These are phyloP conservation scores for Tinamus major DNA, from an alignment of 2,797 vertebrate species.

Conservation along the genomic window DNA sequence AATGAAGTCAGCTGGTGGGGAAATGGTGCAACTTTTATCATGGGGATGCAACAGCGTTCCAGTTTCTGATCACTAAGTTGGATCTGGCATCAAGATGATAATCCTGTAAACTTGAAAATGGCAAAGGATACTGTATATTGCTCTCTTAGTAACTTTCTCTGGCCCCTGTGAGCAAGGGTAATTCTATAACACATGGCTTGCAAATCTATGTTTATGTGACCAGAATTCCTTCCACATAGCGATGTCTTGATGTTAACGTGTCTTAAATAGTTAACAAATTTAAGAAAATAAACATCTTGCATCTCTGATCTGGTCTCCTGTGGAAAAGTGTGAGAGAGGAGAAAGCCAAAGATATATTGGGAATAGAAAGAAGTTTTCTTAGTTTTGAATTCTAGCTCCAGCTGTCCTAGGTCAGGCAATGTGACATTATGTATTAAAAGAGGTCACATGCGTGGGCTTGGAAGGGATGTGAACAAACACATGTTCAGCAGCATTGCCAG, in stretches of 20 bases:
- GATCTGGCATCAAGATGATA: neutral
- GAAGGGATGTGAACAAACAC: neutral
- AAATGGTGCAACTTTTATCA: neutral
- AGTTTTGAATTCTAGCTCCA: constrained; percentile 1
- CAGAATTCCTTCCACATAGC: neutral
- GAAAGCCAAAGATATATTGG: neutral
- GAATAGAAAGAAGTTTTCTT: neutral
- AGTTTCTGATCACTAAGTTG: neutral
- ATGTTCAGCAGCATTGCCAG: neutral
- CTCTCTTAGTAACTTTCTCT: neutral
- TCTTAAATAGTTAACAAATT: neutral
- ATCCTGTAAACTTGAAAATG: neutral
- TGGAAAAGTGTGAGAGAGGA: neutral
- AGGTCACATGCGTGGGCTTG: neutral
- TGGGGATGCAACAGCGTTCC: neutral
- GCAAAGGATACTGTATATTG: neutral
- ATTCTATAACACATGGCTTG: neutral
- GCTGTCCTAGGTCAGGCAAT: constrained; percentile 20
- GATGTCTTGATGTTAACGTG: neutral
- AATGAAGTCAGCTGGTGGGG: neutral
- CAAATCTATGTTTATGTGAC: neutral
- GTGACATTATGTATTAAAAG: neutral
- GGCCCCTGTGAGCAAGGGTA: neutral
- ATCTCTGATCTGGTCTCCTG: neutral
- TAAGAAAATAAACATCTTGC: constrained; percentile 28